A percentile compares a stretch with the other conserved stretches of the same genome.
Conservation (phyloP, 2,797 vertebrate genomes). For the Triplophysa yarkandensis region DNA sequence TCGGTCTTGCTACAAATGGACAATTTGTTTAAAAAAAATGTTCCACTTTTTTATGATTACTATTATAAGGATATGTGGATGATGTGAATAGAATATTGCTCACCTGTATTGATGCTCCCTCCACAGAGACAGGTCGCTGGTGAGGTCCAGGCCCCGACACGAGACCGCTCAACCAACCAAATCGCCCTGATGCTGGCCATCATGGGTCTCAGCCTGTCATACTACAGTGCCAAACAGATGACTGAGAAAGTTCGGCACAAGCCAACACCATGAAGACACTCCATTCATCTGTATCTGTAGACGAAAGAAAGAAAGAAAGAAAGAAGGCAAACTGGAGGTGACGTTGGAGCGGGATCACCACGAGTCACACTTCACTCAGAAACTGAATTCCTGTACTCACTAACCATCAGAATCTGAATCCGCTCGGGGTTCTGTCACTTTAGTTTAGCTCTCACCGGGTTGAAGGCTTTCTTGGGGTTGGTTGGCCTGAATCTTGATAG, state of each 20-base stretch:
- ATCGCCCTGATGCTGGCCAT: conserved; percentile 90
- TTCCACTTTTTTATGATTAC: too few species aligned
- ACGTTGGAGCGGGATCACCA: conserved; percentile 27
- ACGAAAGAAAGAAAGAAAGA: conserved; percentile 24
- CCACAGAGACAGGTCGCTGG: conserved; percentile 88
- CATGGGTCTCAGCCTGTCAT: conserved; percentile 87
- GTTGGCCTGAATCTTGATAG: conserved; percentile 56
- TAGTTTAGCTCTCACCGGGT: conserved; percentile 38
- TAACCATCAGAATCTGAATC: conserved; percentile 51
- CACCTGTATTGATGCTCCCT: background rate
- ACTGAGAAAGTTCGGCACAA: conserved; percentile 69
- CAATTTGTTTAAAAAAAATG: too few species aligned
- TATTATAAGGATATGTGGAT: too few species aligned
- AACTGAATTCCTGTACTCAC: too few species aligned
- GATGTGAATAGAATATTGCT: too few species aligned
- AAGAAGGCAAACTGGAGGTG: conserved; percentile 30
- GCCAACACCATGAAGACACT: conserved; percentile 64
- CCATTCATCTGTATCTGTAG: background rate
- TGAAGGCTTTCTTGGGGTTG: background rate
- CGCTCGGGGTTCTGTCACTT: conserved; percentile 52
- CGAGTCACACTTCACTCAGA: conserved; percentile 58
- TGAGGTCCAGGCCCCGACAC: conserved; percentile 79
- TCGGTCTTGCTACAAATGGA: too few species aligned
- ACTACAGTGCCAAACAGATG: conserved; percentile 91
- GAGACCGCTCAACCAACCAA: conserved; percentile 81